phyloP scores from a whole-genome alignment of 2,888 invertebrate species.

The Bembecia ichneumoniformis region DNA sequence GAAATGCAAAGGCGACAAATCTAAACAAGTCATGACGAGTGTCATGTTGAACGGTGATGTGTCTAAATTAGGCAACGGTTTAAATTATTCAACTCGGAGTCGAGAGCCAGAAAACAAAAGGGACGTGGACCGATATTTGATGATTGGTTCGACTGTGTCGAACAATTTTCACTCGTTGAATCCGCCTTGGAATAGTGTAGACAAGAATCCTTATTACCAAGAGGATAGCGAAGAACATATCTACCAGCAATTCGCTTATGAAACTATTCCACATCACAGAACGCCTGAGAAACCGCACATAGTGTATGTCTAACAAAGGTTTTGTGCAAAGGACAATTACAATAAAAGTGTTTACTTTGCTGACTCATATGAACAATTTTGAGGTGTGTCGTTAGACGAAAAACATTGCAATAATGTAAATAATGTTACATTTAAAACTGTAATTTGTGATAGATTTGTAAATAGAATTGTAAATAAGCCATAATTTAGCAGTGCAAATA shows the following conservation, averaged over 20 bases:
- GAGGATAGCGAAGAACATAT: constrained; percentile 67
- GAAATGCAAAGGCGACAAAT: constrained; percentile 66
- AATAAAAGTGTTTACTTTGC: constrained; percentile 44
- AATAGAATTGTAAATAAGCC: constrained; percentile 60
- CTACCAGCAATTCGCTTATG: constrained; percentile 68
- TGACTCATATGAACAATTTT: constrained; percentile 34
- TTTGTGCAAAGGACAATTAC: constrained; percentile 54
- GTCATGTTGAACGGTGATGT: constrained; percentile 67
- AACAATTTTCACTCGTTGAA: constrained; percentile 67
- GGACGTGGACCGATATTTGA: constrained; percentile 64
- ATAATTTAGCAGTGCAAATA: constrained; percentile 41
- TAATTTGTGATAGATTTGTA: constrained; percentile 72
- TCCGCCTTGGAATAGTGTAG: constrained; percentile 67
- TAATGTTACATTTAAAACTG: constrained; percentile 63
- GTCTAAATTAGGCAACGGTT: constrained; percentile 62
- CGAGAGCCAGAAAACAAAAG: constrained; percentile 62
- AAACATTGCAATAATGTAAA: constrained; percentile 68
- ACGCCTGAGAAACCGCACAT: constrained; percentile 73
- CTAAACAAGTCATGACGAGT: constrained; percentile 68
- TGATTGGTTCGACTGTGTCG: constrained; percentile 67
- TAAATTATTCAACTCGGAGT: constrained; percentile 62
- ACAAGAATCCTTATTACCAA: constrained; percentile 63
- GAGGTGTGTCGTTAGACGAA: constrained; percentile 39
- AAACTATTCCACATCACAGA: constrained; percentile 66
- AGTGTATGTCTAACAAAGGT: constrained; percentile 73